These are phyloP conservation scores for Arctocebus calabarensis DNA, from an alignment of 2,797 vertebrate species.

Conservation along the genomic window DNA sequence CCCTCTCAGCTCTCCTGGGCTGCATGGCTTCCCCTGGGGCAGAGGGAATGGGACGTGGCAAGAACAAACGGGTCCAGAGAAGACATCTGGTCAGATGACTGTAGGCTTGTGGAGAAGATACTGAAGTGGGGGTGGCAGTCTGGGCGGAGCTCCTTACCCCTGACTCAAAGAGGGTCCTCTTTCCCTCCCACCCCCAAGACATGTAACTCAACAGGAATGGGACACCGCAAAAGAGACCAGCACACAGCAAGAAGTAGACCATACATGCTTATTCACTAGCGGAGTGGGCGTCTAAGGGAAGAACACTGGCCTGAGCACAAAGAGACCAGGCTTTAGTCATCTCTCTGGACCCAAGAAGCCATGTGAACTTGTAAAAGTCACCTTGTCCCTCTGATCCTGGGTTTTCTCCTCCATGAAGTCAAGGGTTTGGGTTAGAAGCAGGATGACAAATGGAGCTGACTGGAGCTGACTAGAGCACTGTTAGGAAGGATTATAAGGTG, in stretches of 20 bases:
- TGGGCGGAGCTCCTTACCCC: neutral
- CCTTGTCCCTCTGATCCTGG: neutral
- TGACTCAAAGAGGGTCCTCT: neutral
- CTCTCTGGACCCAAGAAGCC: neutral
- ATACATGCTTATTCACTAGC: neutral
- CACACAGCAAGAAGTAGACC: fast-evolving
- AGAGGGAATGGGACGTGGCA: neutral
- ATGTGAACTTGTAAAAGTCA: neutral
- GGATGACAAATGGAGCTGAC: neutral
- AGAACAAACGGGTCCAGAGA: neutral
- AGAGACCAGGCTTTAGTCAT: neutral
- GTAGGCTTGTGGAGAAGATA: neutral
- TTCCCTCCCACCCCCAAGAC: neutral
- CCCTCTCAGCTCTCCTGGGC: neutral
- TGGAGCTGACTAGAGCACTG: neutral
- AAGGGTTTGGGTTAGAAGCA: neutral
- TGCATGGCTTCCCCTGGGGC: neutral
- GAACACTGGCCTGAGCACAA: neutral
- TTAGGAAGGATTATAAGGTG: neutral
- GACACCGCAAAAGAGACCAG: neutral
- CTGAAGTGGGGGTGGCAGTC: too few species aligned
- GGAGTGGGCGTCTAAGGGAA: neutral
- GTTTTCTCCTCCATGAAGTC: neutral
- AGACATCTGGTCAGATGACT: neutral
- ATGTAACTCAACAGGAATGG: fast-evolving